Evolutionary conservation across 2,797 vertebrate genomes (phyloP).

Genomic region (Aselliscus stoliczkanus): DNA sequence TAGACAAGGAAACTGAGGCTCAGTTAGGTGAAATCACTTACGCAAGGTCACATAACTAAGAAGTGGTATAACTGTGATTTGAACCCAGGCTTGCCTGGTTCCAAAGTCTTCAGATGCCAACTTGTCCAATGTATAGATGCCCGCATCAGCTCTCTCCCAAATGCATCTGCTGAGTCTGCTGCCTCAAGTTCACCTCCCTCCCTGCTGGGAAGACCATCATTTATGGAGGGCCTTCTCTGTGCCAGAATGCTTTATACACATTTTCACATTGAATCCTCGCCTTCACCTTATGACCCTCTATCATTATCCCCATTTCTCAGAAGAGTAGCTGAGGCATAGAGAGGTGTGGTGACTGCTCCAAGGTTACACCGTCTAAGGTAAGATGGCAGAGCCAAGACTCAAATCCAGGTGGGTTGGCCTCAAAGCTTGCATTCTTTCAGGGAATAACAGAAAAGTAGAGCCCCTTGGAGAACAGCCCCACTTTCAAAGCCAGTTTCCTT

Average conservation of each 20-base stretch:
- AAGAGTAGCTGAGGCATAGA: not conserved
- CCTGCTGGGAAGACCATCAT: not conserved
- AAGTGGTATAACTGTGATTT: not conserved
- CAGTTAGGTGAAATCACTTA: not conserved
- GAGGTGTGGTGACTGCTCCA: not conserved
- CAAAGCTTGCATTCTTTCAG: not conserved
- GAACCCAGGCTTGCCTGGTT: not conserved
- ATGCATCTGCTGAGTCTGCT: not conserved
- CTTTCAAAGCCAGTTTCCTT: not conserved
- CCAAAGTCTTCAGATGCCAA: not conserved
- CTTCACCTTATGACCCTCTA: not conserved
- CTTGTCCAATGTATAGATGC: not conserved
- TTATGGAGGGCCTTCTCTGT: not conserved
- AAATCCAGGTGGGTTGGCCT: not conserved
- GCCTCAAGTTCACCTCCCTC: not conserved
- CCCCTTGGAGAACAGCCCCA: not conserved
- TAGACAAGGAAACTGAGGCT: constrained; percentile 13
- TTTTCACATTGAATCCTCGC: not conserved
- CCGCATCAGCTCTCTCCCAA: not conserved
- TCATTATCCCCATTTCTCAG: not conserved
- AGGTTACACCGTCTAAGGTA: not conserved
- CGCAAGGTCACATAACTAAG: not conserved
- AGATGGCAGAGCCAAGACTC: not conserved
- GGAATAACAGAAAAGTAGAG: not conserved
- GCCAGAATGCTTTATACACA: not conserved